Conservation (phyloP, 2,797 vertebrate species). For the Melanotaenia trifasciata region DNA sequence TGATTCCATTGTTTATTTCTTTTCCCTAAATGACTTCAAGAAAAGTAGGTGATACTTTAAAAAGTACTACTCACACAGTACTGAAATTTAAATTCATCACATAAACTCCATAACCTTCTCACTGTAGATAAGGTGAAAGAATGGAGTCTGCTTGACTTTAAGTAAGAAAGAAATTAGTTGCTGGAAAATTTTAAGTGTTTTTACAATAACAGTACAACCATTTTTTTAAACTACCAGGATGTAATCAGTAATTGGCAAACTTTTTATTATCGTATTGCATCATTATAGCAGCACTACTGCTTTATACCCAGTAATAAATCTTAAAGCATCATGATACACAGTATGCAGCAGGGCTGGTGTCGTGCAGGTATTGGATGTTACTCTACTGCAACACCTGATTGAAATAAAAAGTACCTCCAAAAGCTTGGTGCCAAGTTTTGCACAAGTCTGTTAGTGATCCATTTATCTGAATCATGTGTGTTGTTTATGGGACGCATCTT, state of each 20-base stretch:
- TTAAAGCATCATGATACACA: no score
- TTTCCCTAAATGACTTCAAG: conserved; percentile 31
- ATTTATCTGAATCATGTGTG: no score
- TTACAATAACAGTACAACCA: not conserved
- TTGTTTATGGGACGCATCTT: no score
- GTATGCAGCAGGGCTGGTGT: no score
- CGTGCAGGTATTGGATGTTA: no score
- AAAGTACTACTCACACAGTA: conserved; percentile 3
- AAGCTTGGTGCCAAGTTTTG: no score
- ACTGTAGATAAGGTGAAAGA: conserved; percentile 22
- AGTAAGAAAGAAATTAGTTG: not conserved
- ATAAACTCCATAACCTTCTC: conserved; percentile 7
- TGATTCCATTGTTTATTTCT: not conserved
- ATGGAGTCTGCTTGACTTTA: not conserved
- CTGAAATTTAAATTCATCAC: not conserved
- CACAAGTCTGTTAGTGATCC: no score
- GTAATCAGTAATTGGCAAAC: no score
- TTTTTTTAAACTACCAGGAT: not conserved
- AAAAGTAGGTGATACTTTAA: conserved; percentile 19
- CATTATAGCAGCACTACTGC: not conserved
- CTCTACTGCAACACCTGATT: no score
- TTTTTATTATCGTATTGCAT: not conserved
- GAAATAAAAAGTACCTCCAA: no score
- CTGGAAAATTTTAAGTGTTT: not conserved
- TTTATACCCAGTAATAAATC: no score